Evolutionary conservation across 2,797 vertebrate species (phyloP).

Genomic region (Masticophis lateralis): DNA sequence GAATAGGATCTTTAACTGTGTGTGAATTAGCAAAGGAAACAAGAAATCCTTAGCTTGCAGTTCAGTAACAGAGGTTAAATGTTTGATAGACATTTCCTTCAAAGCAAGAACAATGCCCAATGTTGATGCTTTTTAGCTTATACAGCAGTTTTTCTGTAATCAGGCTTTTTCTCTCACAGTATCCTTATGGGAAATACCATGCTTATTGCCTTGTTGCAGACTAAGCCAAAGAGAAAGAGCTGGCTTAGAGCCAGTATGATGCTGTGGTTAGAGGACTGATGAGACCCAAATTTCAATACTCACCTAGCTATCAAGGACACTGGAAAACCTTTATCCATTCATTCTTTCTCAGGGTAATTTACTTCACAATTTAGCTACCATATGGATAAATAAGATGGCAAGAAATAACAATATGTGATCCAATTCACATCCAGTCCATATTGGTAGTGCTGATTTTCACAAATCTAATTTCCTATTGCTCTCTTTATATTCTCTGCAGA

Average conservation of each 20-base stretch:
- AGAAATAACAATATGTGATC: background rate
- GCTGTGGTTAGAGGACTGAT: background rate
- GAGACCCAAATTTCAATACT: background rate
- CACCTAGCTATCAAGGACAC: background rate
- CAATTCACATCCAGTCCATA: background rate
- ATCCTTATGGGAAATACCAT: background rate
- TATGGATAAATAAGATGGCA: background rate
- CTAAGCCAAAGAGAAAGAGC: background rate
- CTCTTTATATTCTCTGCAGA: background rate
- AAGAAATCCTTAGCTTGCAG: background rate
- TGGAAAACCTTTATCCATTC: background rate
- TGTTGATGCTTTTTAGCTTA: background rate
- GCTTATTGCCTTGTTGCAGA: background rate
- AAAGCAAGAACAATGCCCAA: background rate
- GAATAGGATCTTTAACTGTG: conserved; percentile 2
- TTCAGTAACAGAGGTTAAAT: conserved; percentile 26
- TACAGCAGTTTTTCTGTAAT: background rate
- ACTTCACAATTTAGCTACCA: background rate
- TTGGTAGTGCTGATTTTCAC: background rate
- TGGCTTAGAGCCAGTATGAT: background rate
- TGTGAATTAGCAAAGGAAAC: background rate
- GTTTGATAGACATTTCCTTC: conserved; percentile 1
- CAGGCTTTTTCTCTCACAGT: background rate
- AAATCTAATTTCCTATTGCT: background rate
- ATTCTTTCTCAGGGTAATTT: background rate